A percentile compares a stretch with the other conserved stretches of the same genome.
Evolutionary conservation across 2,113 vertebrate genomes (phyloP).

Genomic region (Chauna torquata): DNA sequence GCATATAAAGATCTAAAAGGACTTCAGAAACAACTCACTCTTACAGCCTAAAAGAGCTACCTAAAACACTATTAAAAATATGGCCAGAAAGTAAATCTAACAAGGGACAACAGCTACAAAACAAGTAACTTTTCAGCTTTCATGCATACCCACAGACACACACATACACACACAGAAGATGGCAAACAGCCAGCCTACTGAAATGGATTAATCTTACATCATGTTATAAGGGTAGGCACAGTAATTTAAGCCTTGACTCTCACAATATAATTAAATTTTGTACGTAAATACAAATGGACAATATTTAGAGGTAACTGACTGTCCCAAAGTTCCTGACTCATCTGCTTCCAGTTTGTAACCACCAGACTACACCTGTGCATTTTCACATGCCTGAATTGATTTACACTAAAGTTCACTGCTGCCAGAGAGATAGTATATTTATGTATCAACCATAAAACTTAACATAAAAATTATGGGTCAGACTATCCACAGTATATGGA

Average conservation of each 20-base stretch:
- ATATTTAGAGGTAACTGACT: background rate
- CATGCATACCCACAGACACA: no score
- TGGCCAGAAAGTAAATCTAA: background rate
- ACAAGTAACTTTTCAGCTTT: background rate
- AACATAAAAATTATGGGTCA: background rate
- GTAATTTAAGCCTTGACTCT: background rate
- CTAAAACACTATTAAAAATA: background rate
- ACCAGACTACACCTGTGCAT: background rate
- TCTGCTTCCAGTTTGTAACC: background rate
- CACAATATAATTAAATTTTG: background rate
- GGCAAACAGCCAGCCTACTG: fast-evolving
- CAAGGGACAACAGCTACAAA: background rate
- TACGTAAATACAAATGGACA: background rate
- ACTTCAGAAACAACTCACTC: background rate
- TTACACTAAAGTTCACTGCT: background rate
- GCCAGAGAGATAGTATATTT: background rate
- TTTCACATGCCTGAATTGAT: background rate
- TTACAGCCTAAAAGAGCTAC: background rate
- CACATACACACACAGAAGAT: fast-evolving
- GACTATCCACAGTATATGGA: background rate
- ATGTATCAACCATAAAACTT: background rate
- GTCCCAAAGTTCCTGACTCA: background rate
- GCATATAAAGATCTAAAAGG: background rate
- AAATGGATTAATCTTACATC: background rate
- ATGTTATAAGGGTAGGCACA: background rate